These are phyloP conservation scores for Malaclemys terrapin DNA, from an alignment of 2,113 vertebrate genomes.

Conservation along the genomic window DNA sequence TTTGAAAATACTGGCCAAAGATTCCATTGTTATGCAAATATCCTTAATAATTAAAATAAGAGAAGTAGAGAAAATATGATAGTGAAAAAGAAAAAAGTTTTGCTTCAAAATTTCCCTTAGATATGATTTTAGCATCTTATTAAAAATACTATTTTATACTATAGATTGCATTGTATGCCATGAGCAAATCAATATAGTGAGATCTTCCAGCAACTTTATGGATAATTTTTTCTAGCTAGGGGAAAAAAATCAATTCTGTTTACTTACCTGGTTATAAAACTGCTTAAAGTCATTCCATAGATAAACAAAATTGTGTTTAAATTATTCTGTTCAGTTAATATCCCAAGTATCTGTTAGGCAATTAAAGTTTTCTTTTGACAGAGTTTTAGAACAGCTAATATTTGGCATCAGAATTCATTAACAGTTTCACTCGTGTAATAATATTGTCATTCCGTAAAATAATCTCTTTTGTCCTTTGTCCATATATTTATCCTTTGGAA, in stretches of 20 bases:
- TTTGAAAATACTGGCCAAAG: background rate
- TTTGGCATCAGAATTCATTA: background rate
- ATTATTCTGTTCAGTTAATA: background rate
- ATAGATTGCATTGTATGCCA: background rate
- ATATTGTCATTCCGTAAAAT: background rate
- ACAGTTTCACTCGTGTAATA: background rate
- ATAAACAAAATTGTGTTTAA: background rate
- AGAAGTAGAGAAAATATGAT: background rate
- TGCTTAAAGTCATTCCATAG: background rate
- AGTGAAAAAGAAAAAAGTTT: background rate
- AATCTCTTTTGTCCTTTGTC: background rate
- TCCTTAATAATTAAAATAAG: background rate
- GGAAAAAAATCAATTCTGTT: background rate
- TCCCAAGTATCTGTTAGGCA: background rate
- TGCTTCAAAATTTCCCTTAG: background rate
- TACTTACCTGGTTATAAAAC: fast-evolving
- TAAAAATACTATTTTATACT: background rate
- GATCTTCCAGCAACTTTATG: background rate
- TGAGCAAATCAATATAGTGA: background rate
- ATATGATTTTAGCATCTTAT: background rate
- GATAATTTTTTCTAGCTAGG: background rate
- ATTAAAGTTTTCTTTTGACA: background rate
- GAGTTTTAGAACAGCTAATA: background rate
- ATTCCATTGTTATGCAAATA: background rate
- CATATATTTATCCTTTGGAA: background rate